Percentiles rank a stretch among this genome's conserved stretches.
Conservation (phyloP, 2,888 invertebrate species). For the Ctena decussata region DNA sequence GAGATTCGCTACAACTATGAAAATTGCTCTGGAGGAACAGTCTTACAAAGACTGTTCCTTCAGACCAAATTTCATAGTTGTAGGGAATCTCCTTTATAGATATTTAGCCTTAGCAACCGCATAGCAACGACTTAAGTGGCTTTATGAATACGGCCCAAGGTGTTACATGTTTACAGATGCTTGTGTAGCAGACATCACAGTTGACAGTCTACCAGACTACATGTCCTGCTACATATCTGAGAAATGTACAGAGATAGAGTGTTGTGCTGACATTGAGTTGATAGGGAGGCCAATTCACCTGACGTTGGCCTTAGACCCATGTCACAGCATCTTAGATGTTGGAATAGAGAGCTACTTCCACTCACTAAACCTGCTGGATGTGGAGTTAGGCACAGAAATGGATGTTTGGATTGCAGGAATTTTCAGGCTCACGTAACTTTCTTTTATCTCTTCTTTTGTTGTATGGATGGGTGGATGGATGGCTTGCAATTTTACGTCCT, state of each 20-base stretch:
- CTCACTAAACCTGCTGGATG: slow-evolving; percentile 31
- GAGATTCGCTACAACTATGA: too few relatives aligned
- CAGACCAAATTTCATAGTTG: too few relatives aligned
- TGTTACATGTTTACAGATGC: slow-evolving; percentile 31
- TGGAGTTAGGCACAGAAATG: slow-evolving; percentile 50
- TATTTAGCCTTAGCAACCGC: too few relatives aligned
- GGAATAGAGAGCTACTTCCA: slow-evolving; percentile 29
- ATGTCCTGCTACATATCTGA: slow-evolving; percentile 44
- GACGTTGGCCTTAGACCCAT: slow-evolving; percentile 31
- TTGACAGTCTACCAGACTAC: slow-evolving; percentile 27
- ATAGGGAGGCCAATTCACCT: slow-evolving; percentile 28
- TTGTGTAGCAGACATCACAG: slow-evolving; percentile 22
- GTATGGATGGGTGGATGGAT: too few relatives aligned
- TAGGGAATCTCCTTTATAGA: too few relatives aligned
- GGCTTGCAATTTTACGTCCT: too few relatives aligned
- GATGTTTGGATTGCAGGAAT: slow-evolving; percentile 58
- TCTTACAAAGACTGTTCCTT: too few relatives aligned
- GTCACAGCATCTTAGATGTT: slow-evolving; percentile 21
- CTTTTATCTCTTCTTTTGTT: too few relatives aligned
- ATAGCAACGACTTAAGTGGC: too few relatives aligned
- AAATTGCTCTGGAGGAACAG: too few relatives aligned
- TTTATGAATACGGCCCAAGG: too few relatives aligned
- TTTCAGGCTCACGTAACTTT: slow-evolving; percentile 56
- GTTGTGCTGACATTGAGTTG: slow-evolving; percentile 54
- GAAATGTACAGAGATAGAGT: slow-evolving; percentile 62